Evolutionary conservation across 1,140 invertebrate genomes (phyloP), one percentile per base, ranked within the genome.

Genomic region (Eueides isabella): DNA sequence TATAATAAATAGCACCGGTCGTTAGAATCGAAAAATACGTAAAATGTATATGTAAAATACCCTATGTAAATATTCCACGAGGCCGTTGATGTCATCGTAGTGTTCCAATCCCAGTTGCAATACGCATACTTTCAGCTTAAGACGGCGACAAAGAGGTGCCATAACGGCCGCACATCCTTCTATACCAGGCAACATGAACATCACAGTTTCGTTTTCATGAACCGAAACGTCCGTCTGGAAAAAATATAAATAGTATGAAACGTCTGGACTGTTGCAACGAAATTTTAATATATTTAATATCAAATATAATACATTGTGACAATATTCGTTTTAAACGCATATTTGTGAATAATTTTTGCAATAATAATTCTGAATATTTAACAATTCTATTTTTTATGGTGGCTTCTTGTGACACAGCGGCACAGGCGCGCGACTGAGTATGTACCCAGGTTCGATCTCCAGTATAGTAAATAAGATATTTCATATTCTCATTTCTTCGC

Each of bases 131-230:
- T 96, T 95, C 74, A 93, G 93, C 73, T 95, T 93, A 30, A 97
- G 84, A 55, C 95, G 92, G 7, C 88, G 89, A 61, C 95, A 94
- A 1, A 97, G 79, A 4, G 94, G 88, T 81, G 95, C 94, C 80
- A 97, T 78, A 0, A 94, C 93, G 1, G 93, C 81, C 0, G 95
- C 95, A 64, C 95, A 94, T 19, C 97, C 97, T 94, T 98, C 97
- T 61, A 98, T 92, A 19, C 97, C 97, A 68, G 97, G 97, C 44
- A 98, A 89, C 75, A 97, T 94, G 85, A 98, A 97, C 75, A 96
- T 92, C 31, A 89, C 78, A 64, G 77, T 74, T 65, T 93, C 82
- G 66, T 87, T 79, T 74, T 94, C 77, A 76, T 72, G 81, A 14
- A 85, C 90, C 11, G 86, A 75, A 75, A 91, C 74, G 79, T 86